Conservation (phyloP, 2,113 vertebrate species). For the Odocoileus hemionus region DNA sequence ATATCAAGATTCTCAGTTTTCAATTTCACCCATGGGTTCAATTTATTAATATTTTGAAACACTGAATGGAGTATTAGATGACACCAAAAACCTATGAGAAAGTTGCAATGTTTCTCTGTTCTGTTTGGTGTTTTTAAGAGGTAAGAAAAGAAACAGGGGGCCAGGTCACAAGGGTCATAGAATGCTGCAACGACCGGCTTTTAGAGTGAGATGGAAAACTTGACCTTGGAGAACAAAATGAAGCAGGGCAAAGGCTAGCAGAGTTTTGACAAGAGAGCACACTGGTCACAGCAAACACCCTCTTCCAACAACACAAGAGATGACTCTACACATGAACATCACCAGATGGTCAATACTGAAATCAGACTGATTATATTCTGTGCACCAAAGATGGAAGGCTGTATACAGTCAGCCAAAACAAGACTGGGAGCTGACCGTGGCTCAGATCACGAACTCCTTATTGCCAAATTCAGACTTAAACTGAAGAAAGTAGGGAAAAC, state of each 20-base stretch:
- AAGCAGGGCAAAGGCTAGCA: neutral
- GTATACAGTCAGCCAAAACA: neutral
- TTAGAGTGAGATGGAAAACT: neutral
- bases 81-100: neutral
- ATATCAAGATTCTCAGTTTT: neutral
- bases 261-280: neutral
- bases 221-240: neutral
- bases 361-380: neutral
- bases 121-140: neutral
- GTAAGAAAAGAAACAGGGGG: neutral
- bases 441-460: neutral
- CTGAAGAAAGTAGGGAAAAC: neutral
- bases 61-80: neutral
- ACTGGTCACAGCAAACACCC: neutral
- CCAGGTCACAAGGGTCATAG: fast-evolving
- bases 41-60: neutral
- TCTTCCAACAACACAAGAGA: neutral
- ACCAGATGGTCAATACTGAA: neutral
- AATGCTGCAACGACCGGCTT: neutral
- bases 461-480: neutral
- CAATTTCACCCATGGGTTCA: neutral
- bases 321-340: neutral
- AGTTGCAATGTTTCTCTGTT: neutral
- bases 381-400: neutral
- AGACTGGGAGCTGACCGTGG: neutral